Base-by-base conservation (phyloP, 2,888 invertebrate genomes). In the Chironomus riparius region DNA sequence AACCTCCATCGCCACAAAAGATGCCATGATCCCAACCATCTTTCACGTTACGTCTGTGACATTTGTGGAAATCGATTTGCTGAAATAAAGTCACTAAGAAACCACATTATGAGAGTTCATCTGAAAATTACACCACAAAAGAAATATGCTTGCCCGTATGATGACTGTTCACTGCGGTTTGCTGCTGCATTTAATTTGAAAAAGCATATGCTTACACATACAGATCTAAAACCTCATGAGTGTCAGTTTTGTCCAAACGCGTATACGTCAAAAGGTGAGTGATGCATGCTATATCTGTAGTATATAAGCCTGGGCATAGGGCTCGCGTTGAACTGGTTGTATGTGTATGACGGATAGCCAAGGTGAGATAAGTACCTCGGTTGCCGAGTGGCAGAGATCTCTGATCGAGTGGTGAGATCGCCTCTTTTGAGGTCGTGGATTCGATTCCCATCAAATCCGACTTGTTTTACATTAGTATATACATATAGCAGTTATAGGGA, bases 131-230 rank as follows among this genome's bases (percentile, higher is more conserved):
- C 3, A 24, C 21, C 24, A 12, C 81, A 81, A 77, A 82, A 81
- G 76, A 78, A 79, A 0, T 65, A 24, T 65, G 2, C 65, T 18
- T 86, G 84, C 79, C 80, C 80, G 0, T 88, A 88, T 79, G 79
- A 81, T 15, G 79, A 81, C 2, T 88, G 89, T 78, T 84, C 84
- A 0, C 86, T 85, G 76, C 82, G 80, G 2, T 88, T 88, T 80
- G 80, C 80, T 12, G 83, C 86, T 10, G 85, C 84, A 73, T 81
- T 82, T 47, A 87, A 87, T 79, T 80, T 87, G 78, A 82, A 85
- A 68, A 82, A 86, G 0, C 88, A 88, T 80, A 80, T 82, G 76
- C 82, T 84, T 38, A 85, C 86, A 77, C 89, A 89, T 79, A 78
- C 81, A 1, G 81, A 81, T 0, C 85, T 83, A 0, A 84, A 84